Evolutionary conservation across 2,797 vertebrate genomes (phyloP).

Genomic region (Oreonectes daqikongensis): DNA sequence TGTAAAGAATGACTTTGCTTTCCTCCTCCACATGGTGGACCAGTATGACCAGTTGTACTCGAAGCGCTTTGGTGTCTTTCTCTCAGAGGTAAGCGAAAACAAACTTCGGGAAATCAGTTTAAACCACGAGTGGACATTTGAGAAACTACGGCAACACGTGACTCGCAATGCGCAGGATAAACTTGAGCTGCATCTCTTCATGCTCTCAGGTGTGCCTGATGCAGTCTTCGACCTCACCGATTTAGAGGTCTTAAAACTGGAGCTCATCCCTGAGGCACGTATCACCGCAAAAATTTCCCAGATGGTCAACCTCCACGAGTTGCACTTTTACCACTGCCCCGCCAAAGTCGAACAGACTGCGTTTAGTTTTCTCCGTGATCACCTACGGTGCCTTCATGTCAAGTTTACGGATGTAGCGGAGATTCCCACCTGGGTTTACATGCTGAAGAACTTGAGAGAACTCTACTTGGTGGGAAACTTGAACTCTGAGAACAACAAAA

Average conservation of each 20-base stretch:
- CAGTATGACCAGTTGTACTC: constrained; percentile 98
- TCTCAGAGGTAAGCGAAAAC: constrained; percentile 98
- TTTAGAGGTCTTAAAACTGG: constrained; percentile 92
- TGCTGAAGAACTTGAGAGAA: constrained; percentile 92
- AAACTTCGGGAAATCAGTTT: constrained; percentile 95
- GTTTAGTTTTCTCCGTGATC: constrained; percentile 96
- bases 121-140: constrained; percentile 98
- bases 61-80: constrained; percentile 95
- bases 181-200: constrained; percentile 93
- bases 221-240: constrained; percentile 96
- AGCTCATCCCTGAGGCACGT: constrained; percentile 94
- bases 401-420: constrained; percentile 98
- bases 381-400: constrained; percentile 96
- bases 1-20: constrained; percentile 98
- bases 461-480: constrained; percentile 94
- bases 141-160: constrained; percentile 92
- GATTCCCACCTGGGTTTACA: constrained; percentile 96
- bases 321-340: constrained; percentile 97
- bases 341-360: constrained; percentile 97
- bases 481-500: constrained; percentile 99
- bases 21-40: constrained; percentile 98
- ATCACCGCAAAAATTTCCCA: constrained; percentile 97
- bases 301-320: constrained; percentile 94
- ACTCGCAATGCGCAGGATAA: constrained; percentile 93
- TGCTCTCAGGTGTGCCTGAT: constrained; percentile 94